These are phyloP conservation scores for Ornithoptera priamus DNA, from an alignment of 2,888 invertebrate genomes.

Conservation along the genomic window DNA sequence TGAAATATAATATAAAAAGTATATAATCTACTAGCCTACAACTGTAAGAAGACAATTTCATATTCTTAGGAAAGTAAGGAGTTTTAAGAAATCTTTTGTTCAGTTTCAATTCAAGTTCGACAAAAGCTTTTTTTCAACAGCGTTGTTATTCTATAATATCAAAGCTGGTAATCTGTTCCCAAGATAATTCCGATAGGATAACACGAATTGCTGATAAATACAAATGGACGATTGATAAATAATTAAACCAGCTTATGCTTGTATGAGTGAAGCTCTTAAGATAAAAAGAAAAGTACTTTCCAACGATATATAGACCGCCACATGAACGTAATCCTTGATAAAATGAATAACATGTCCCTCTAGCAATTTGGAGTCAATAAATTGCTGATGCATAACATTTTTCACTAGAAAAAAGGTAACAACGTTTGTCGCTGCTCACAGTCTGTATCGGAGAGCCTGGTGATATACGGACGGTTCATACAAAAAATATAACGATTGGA, in stretches of 20 bases:
- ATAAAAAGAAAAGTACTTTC: background rate
- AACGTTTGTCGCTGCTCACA: conserved; percentile 20
- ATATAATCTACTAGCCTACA: background rate
- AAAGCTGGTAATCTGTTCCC: background rate
- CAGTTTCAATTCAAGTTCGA: background rate
- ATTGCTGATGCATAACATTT: conserved; percentile 15
- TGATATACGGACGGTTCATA: conserved; percentile 9
- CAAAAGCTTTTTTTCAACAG: background rate
- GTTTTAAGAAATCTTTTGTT: background rate
- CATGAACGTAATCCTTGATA: background rate
- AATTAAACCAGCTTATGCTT: too few species aligned
- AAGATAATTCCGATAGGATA: background rate
- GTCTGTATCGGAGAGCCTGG: conserved; percentile 12
- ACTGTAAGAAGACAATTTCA: background rate
- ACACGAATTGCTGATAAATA: background rate
- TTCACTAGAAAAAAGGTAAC: conserved; percentile 21
- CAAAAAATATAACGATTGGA: conserved; percentile 10
- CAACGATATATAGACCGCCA: background rate
- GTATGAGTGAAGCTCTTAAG: too few species aligned
- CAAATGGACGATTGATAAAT: too few species aligned
- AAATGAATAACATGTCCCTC: background rate
- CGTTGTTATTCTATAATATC: background rate
- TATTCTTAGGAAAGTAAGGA: background rate
- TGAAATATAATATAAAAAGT: too few species aligned
- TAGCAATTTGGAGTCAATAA: conserved; percentile 18